Percentiles rank a stretch among this genome's conserved stretches.
Conservation (phyloP, 2,888 invertebrate genomes). For the Drosophila nr. perissopoda region DNA sequence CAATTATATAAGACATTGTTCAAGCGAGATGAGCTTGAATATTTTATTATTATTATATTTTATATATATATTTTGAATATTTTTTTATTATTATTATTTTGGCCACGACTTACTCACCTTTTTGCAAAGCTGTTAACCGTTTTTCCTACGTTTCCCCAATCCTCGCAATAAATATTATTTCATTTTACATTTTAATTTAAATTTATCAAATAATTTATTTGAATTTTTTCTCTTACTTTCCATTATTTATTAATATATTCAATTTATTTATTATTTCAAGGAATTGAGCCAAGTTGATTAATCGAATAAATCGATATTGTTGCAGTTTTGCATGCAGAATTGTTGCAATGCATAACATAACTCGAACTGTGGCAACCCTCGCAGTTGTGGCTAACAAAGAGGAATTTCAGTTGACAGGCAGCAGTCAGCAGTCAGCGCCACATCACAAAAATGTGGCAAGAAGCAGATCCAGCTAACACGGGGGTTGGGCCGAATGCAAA, state of each 20-base stretch:
- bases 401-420: slow-evolving; percentile 73
- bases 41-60: background rate
- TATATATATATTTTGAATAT: no score
- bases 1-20: slow-evolving; percentile 1
- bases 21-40: slow-evolving; percentile 4
- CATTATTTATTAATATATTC: background rate
- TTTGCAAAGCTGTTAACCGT: background rate
- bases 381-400: slow-evolving; percentile 40
- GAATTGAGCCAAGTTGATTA: background rate
- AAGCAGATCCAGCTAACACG: slow-evolving; percentile 25
- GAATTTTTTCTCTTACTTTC: background rate
- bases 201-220: background rate
- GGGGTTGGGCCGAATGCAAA: slow-evolving; percentile 34
- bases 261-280: background rate
- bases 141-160: background rate
- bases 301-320: background rate
- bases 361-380: slow-evolving; percentile 45
- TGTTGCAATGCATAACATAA: background rate
- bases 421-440: slow-evolving; percentile 75
- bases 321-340: background rate
- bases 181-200: background rate
- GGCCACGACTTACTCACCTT: background rate
- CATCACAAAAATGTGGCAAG: slow-evolving; percentile 34
- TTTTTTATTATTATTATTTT: background rate
- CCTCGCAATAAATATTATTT: background rate